A percentile compares a stretch with the other conserved stretches of the same genome.
Evolutionary conservation across 2,113 vertebrate species (phyloP).

Genomic region (Platichthys stellatus): DNA sequence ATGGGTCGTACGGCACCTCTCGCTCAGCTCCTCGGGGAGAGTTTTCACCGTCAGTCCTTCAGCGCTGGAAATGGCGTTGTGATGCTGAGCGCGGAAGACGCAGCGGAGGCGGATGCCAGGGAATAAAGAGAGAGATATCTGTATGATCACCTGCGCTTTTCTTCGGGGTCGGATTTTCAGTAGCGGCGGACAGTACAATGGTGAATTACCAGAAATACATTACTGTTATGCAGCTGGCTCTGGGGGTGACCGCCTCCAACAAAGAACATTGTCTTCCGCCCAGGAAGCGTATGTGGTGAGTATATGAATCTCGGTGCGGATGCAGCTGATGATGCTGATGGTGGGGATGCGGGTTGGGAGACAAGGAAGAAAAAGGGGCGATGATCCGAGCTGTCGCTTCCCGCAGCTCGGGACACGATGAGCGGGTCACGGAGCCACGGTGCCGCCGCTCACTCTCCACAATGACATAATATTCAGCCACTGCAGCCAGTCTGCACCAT

Average conservation of each 20-base stretch:
- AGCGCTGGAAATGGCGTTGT: conserved; percentile 85
- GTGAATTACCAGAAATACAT: conserved; percentile 99
- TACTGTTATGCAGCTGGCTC: conserved; percentile 98
- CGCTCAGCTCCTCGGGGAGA: conserved; percentile 77
- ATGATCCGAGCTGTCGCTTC: conserved; percentile 61
- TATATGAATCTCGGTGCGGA: conserved; percentile 80
- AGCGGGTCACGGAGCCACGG: conserved; percentile 52
- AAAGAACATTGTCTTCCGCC: conserved; percentile 95
- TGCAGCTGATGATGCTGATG: conserved; percentile 50
- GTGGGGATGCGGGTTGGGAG: conserved; percentile 70
- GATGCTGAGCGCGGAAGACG: conserved; percentile 85
- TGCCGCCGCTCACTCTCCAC: conserved; percentile 33
- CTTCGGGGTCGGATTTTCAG: conserved; percentile 88
- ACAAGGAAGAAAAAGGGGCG: background rate
- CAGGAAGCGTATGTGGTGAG: conserved; percentile 98
- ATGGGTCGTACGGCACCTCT: conserved; percentile 77
- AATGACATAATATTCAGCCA: conserved; percentile 66
- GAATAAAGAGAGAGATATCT: conserved; percentile 76
- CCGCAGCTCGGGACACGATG: conserved; percentile 52
- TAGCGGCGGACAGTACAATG: conserved; percentile 90
- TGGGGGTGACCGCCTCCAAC: conserved; percentile 98
- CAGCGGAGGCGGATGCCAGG: conserved; percentile 90
- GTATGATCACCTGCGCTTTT: conserved; percentile 92
- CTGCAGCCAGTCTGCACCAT: conserved; percentile 73
- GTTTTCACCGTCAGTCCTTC: conserved; percentile 82